Base-by-base conservation (phyloP, 1,140 invertebrate species). In the Drosophila navojoa region DNA sequence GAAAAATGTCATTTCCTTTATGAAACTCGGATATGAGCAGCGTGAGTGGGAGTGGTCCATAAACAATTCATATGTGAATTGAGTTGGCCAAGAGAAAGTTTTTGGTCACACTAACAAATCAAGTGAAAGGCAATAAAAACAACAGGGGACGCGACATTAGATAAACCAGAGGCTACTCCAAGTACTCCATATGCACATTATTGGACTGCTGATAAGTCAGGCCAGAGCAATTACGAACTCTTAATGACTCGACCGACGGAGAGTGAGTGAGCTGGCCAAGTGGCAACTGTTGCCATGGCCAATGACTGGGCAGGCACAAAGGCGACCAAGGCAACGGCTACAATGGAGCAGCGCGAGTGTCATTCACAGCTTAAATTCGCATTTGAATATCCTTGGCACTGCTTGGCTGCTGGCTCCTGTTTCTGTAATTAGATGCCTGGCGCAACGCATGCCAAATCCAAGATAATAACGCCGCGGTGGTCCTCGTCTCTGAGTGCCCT, bases 381-480 rank as follows among this genome's bases (percentile, higher is more conserved):
- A 71, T 81, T 90, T 76, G 75, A 78, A 86, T 78, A 84, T 78
- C 63, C 72, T 40, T 38, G 35, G 15, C 3, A 16, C 40, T 62
- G n/a, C 22, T 42, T 16, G 10, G 15, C 10, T 45, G 13, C 6
- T 45, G 16, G 71, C 57, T 73, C 74, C 70, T 72, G 71, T 72
- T 68, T 42, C 22, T 76, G 77, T 86, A 90, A 90, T 90, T 90
- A 90, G 86, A 90, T 90, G 80, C 76, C 76, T 71, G 70, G 63
- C 69, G 62, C 79, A 68, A 89, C 58, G 82, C 84, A 79, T 89
- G 82, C 79, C 84, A 73, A 70, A 72, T 89, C 75, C 60, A 64
- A 82, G 89, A 90, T 90, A 86, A 87, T 68, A 90, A 78, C 87
- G 71, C 87, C 81, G 77, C 72, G 87, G 81, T 87, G 79, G 87